Evolutionary conservation across 1,140 invertebrate genomes (phyloP), one percentile per base, ranked within the genome.

Genomic region (Dinoponera quadriceps): DNA sequence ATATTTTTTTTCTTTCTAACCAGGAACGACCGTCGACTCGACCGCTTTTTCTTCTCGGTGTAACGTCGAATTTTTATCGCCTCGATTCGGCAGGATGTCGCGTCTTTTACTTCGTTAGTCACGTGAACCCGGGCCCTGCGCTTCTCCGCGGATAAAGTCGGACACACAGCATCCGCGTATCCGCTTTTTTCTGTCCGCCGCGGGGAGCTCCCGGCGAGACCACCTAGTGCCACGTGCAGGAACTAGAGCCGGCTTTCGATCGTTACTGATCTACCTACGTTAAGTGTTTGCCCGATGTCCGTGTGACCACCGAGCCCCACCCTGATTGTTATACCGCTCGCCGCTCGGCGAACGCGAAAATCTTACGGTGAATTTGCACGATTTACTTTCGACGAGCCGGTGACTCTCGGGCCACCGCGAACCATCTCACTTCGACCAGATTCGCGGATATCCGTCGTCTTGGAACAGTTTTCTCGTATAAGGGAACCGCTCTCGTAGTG

Each of bases 181-280:
- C 75, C 51, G 75, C 49, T 57, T 83, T 84, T 84, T 86, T 75
- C 69, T 74, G 65, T 49, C 48, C 59, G 48, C 29, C 54, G 82
- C 65, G 44, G 73, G 72, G 81, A 83, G 78, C 63, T 78, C 69
- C 55, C 74, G 51, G 81, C 77, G 69, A 44, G 38, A 90, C 89
- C 89, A 90, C 84, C 89, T 90, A 87, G 89, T 90, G 89, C 74
- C 89, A 85, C 85, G 83, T 83, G 77, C 63, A 85, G 80, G 88
- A 89, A 90, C 89, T 90, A 90, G 85, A 66, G 77, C 65, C 51
- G 75, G 75, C 83, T 86, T 89, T 84, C 89, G 89, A 90, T 90
- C 89, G 89, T 90, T 90, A 90, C 89, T 88, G 88, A 90, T 91
- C 85, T 89, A 87, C 86, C 85, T 87, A 87, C 71, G 86, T 86